Evolutionary conservation across 92 coral and sea anemone species (phyloP).

Genomic region (Meandrina meandrites): DNA sequence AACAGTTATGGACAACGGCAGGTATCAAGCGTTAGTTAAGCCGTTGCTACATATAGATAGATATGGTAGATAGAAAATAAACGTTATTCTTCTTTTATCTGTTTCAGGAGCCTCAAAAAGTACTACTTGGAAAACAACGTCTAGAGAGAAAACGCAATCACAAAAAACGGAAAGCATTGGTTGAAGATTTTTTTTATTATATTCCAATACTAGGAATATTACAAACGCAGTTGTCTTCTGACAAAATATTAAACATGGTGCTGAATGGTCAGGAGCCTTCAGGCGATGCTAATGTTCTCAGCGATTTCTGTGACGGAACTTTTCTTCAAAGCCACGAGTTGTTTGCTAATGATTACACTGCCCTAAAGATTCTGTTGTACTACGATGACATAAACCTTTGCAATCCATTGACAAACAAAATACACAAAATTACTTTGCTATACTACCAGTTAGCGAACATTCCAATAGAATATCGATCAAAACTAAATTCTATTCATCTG

Average conservation of each 20-base stretch:
- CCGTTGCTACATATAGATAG: no score
- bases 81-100: no score
- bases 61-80: no score
- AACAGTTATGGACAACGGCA: no score
- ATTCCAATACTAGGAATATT: slow-evolving; percentile 28
- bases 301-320: slow-evolving; percentile 24
- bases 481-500: slow-evolving; percentile 32
- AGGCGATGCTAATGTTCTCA: background rate
- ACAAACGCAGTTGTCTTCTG: slow-evolving; percentile 10
- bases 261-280: background rate
- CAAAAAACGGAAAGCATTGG: slow-evolving; percentile 2
- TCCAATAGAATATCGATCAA: slow-evolving; percentile 12
- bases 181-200: background rate
- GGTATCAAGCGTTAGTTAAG: no score
- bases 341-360: slow-evolving; percentile 31
- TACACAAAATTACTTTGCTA: slow-evolving; percentile 29
- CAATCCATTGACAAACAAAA: slow-evolving; percentile 28
- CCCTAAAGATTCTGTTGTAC: slow-evolving; percentile 25
- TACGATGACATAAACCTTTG: background rate
- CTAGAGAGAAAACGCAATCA: slow-evolving; percentile 3
- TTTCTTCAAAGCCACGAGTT: slow-evolving; percentile 16
- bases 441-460: slow-evolving; percentile 42
- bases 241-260: slow-evolving; percentile 23
- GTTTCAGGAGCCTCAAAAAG: no score
- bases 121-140: no score